Evolutionary conservation across 2,113 vertebrate genomes (phyloP), one percentile per base, ranked within the genome.

Genomic region (Thomomys bottae): DNA sequence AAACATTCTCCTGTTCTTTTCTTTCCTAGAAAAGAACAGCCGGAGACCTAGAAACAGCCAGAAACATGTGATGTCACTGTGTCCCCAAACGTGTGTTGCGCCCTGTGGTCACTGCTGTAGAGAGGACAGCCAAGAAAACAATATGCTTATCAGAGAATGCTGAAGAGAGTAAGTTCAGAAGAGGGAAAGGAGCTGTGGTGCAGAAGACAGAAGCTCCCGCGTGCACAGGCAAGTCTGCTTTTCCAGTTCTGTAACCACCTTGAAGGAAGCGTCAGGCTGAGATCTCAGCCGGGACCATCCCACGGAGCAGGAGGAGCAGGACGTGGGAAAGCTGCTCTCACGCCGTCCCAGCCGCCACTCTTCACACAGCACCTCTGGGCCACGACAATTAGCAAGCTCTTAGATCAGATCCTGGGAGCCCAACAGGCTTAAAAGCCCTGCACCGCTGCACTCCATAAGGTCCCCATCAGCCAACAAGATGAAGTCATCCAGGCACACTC

Each of bases 391-490:
- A 80, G 54, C 70, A n/a, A 30, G 36, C 82, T 91, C 0, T 97
- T 90, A 94, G 89, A 96, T 93, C 93, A 91, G 83, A 78, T 93
- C 82, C 93, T 85, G 92, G 93, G 95, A 92, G 89, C 26, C 8
- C 7, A 45, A 70, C 23, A 67, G 63, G 68, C 94, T 93, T 92
- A 96, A 97, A 96, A 97, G 97, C 94, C 64, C 95, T 94, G 82
- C 91, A 96, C 70, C 93, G 95, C 91, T 36, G 87, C 94, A 89
- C 93, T 90, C 88, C 94, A 71, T 84, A 72, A 94, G 86, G 64
- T 96, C 97, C 97, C 96, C 96, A 97, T 97, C 97, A 96, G 89
- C 97, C 97, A 97, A 97, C 95, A 94, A 96, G 97, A 98, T 97
- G 97, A 97, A 96, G 95, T 97, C 94, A 98, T 97, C 96, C 40